Conservation (phyloP, 2,797 vertebrate genomes). For the Xiphophorus birchmanni region DNA sequence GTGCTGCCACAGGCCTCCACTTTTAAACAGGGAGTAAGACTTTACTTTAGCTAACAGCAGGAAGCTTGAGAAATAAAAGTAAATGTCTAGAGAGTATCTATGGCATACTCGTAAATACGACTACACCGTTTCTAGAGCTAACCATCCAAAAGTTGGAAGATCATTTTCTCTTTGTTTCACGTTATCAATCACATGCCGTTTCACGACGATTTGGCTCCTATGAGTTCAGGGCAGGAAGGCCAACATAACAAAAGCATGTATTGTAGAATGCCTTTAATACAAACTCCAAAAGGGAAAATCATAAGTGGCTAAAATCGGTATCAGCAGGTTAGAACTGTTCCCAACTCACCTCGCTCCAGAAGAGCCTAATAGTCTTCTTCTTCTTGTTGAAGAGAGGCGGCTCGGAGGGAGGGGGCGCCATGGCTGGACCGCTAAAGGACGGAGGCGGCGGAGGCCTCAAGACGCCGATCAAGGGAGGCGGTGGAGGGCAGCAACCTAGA, state of each 20-base stretch:
- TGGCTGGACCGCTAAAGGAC: slow-evolving; percentile 67
- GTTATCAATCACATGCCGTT: background rate
- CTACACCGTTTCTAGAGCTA: background rate
- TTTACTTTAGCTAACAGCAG: background rate
- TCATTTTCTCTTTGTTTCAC: background rate
- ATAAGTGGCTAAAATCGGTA: background rate
- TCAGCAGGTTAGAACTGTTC: background rate
- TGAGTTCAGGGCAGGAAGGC: background rate
- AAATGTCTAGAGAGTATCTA: background rate
- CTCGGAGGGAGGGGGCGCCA: slow-evolving; percentile 75
- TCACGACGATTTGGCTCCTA: background rate
- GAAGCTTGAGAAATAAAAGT: background rate
- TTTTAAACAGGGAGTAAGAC: background rate
- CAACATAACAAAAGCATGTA: background rate
- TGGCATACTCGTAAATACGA: background rate
- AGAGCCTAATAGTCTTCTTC: slow-evolving; percentile 97
- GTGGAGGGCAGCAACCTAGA: slow-evolving; percentile 82
- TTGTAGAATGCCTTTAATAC: background rate
- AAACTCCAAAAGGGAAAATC: background rate
- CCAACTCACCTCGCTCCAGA: slow-evolving; percentile 90
- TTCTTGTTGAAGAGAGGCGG: slow-evolving; percentile 90
- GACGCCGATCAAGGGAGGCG: slow-evolving; percentile 83
- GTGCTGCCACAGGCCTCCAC: background rate
- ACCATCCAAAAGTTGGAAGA: background rate
- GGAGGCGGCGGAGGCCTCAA: slow-evolving; percentile 86